Conservation (phyloP, 2,888 invertebrate genomes). For the Perizoma affinitatum region DNA sequence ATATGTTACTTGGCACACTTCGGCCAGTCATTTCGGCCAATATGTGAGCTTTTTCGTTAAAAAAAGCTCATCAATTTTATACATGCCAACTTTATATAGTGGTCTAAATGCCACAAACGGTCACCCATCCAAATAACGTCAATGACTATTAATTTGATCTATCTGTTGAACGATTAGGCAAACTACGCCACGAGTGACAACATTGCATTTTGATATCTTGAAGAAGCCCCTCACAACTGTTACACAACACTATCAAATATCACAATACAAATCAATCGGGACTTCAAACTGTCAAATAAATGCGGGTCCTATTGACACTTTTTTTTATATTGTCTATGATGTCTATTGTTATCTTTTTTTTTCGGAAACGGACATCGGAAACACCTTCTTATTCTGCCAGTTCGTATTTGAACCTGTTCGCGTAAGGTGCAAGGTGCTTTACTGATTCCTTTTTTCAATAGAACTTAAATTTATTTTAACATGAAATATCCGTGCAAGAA, state of each 20-base stretch:
- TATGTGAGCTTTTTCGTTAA: no score
- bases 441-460: slow-evolving; percentile 21
- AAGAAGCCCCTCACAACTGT: slow-evolving; percentile 27
- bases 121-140: no score
- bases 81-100: no score
- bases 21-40: no score
- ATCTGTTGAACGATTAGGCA: no score
- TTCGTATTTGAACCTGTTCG: slow-evolving; percentile 70
- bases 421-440: slow-evolving; percentile 66
- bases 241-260: slow-evolving; percentile 43
- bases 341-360: slow-evolving; percentile 64
- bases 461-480: slow-evolving; percentile 35
- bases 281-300: slow-evolving; percentile 47
- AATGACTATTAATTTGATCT: no score
- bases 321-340: slow-evolving; percentile 31
- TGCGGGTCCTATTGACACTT: slow-evolving; percentile 40
- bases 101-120: no score
- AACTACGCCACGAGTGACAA: no score
- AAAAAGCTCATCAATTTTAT: no score
- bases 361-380: slow-evolving; percentile 75
- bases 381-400: slow-evolving; percentile 63
- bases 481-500: slow-evolving; percentile 76
- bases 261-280: slow-evolving; percentile 47
- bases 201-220: slow-evolving; percentile 21
- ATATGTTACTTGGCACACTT: no score